Evolutionary conservation across 2,113 vertebrate genomes (phyloP).

Genomic region (Antechinus stuartii): DNA sequence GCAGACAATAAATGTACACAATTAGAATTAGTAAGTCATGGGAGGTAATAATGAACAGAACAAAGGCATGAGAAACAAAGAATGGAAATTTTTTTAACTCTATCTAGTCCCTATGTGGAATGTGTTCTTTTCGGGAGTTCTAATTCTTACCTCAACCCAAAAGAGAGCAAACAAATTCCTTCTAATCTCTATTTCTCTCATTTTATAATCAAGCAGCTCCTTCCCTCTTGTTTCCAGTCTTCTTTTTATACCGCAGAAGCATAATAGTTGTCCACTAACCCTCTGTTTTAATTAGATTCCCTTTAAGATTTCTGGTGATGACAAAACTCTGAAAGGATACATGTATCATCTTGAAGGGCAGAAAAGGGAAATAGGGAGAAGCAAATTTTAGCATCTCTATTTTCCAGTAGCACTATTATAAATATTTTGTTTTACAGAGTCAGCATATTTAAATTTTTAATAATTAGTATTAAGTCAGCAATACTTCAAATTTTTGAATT

Average conservation of each 20-base stretch:
- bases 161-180: neutral
- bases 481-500: neutral
- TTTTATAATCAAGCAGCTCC: neutral
- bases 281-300: neutral
- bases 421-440: neutral
- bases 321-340: neutral
- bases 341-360: neutral
- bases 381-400: neutral
- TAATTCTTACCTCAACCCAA: neutral
- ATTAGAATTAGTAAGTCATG: neutral
- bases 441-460: neutral
- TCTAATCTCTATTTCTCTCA: neutral
- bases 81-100: conserved; percentile 31
- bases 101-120: conserved; percentile 7
- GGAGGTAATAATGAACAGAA: conserved; percentile 36
- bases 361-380: neutral
- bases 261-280: neutral
- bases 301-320: neutral
- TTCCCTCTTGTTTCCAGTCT: neutral
- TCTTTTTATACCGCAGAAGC: neutral
- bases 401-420: neutral
- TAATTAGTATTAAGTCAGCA: neutral
- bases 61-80: conserved; percentile 14
- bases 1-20: conserved; percentile 38
- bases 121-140: neutral